Base-by-base conservation (phyloP, 2,888 invertebrate species). In the Apotomis turbidana region DNA sequence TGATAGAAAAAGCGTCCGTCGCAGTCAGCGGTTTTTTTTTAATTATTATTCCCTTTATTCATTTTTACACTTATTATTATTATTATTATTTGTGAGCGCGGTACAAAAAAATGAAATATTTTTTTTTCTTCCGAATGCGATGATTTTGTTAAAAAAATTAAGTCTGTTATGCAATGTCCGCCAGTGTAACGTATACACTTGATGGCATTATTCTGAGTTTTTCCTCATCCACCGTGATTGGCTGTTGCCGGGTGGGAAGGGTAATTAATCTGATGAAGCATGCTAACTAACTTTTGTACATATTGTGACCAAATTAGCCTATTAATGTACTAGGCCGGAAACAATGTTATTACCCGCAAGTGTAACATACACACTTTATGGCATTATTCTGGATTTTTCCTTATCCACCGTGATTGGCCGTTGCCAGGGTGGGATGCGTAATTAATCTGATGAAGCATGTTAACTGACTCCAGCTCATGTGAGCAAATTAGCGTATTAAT, bases 191-290 rank as follows among this genome's bases (percentile, higher is more conserved):
- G 36, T 15, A 5, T 46, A 62, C 52, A 9, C 71, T 71, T 36
- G 59, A 60, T 46, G 63, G 52, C 46, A 59, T 55, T 57, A 64
- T 68, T 59, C 10, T 10, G 10, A 75, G 78, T 83, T 86, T 83
- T 86, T 87, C 83, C 86, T 81, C 83, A 84, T 82, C 83, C 82
- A 82, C 83, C 79, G 75, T 79, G 80, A 79, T 79, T 76, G 76
- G 70, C 10, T 3, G 6, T 38, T 27, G 15, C 55, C 6, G 41
- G 41, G 5, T 41, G 52, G 58, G 13, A n/a, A 51, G 12, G 10
- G 54, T 41, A 57, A 59, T 52, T 70, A 57, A 59, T 58, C 36
- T 15, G 49, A 70, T 59, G 58, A 64, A 46, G 44, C 49, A 63
- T 52, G 58, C 51, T 63, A 70, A 70, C 59, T 70, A 52, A n/a